A percentile compares a stretch with the other conserved stretches of the same genome.
phyloP scores from a whole-genome alignment of 2,113 vertebrate species.

The Corythornis cristatus region DNA sequence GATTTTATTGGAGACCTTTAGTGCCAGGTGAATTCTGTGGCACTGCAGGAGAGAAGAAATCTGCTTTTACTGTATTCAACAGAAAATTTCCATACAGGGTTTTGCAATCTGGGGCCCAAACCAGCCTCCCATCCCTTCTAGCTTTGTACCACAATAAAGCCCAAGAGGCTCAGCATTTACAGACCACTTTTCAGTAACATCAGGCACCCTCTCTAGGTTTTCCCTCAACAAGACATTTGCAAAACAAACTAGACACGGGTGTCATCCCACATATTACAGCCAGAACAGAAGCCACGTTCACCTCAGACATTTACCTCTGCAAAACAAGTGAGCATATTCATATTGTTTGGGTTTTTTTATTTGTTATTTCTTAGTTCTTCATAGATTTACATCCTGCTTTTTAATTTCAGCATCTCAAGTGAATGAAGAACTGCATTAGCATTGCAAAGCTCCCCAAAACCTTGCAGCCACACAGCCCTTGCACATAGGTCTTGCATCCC shows the following conservation, averaged over 20 bases:
- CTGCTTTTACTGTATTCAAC: background rate
- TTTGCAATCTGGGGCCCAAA: background rate
- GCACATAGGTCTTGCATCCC: background rate
- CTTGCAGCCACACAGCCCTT: background rate
- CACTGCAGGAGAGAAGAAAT: background rate
- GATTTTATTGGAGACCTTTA: background rate
- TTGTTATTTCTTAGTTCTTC: background rate
- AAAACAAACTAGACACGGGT: background rate
- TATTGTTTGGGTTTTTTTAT: background rate
- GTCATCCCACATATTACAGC: background rate
- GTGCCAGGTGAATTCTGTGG: background rate
- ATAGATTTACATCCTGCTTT: background rate
- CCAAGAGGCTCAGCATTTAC: background rate
- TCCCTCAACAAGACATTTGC: background rate
- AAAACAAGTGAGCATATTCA: background rate
- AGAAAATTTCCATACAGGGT: background rate
- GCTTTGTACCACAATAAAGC: background rate
- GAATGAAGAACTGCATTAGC: background rate
- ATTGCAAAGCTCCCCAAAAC: background rate
- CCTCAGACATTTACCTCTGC: background rate
- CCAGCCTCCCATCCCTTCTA: background rate
- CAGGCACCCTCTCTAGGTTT: background rate
- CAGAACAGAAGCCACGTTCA: background rate
- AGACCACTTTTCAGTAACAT: background rate
- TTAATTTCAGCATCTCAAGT: background rate